Percentiles rank a stretch among this genome's conserved stretches.
Conservation (phyloP, 2,113 vertebrate species). For the Catharus fuscescens region DNA sequence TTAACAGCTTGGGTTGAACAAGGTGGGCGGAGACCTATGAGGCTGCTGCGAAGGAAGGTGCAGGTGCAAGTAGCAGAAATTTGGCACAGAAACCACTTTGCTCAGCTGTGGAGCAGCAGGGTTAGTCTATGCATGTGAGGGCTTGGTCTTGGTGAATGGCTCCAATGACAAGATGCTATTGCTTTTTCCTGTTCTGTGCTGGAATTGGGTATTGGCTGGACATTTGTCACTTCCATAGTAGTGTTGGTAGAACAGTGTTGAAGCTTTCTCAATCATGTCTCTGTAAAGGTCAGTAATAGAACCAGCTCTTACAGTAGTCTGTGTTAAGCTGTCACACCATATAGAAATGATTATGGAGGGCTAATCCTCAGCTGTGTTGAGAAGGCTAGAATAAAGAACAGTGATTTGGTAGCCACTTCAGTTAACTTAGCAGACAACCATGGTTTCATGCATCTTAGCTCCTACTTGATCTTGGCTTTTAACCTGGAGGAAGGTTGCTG, state of each 20-base stretch:
- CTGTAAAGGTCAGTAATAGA: neutral
- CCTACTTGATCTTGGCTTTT: neutral
- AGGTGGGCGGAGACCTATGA: neutral
- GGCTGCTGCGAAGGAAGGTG: neutral
- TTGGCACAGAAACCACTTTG: neutral
- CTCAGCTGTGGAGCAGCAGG: neutral
- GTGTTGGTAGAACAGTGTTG: rapidly evolving
- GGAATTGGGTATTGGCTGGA: neutral
- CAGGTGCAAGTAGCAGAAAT: neutral
- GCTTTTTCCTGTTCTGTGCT: neutral
- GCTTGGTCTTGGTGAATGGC: neutral
- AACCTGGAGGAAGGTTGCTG: neutral
- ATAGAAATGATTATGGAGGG: neutral
- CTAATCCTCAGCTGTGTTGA: neutral
- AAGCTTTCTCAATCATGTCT: neutral
- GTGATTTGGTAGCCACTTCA: neutral
- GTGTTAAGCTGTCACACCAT: neutral
- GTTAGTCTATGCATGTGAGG: neutral
- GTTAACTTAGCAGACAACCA: neutral
- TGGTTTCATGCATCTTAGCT: neutral
- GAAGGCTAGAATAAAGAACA: neutral
- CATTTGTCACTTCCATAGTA: neutral
- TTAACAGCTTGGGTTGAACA: neutral
- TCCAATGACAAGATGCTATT: neutral
- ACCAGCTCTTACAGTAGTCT: neutral